Conservation (phyloP, 2,113 vertebrate genomes). For the Centropus bengalensis region DNA sequence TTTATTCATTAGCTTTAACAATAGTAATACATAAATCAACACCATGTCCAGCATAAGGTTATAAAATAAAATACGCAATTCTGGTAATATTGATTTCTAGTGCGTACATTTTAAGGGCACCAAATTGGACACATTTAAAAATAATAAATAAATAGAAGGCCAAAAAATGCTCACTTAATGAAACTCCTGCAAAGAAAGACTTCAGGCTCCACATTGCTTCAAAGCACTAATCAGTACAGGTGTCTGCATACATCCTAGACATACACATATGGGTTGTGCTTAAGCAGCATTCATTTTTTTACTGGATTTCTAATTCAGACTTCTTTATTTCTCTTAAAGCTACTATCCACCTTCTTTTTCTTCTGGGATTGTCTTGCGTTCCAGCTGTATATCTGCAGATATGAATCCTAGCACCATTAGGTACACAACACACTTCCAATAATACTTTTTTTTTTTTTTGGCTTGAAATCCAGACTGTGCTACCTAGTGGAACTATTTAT, state of each 20-base stretch:
- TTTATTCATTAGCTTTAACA: constrained; percentile 63
- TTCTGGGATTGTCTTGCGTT: constrained; percentile 23
- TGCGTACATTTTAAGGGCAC: constrained; percentile 40
- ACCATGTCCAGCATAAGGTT: constrained; percentile 65
- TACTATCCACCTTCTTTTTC: not conserved
- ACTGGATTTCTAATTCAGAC: not conserved
- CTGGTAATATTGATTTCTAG: constrained; percentile 10
- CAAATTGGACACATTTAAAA: constrained; percentile 9
- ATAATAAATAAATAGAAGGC: constrained; percentile 65
- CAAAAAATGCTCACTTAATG: constrained; percentile 28
- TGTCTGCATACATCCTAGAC: not conserved
- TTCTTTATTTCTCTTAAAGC: not conserved
- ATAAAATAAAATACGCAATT: constrained; percentile 54
- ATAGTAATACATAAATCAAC: constrained; percentile 59
- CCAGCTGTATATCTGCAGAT: not conserved
- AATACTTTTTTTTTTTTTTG: not conserved
- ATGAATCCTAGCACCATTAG: not conserved
- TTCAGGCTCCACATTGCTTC: constrained; percentile 27
- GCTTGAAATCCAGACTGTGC: not conserved
- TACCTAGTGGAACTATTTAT: not conserved
- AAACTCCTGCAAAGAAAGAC: constrained; percentile 30
- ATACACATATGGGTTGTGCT: not conserved
- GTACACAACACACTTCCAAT: not conserved
- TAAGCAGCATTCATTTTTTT: constrained; percentile 18
- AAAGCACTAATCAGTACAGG: constrained; percentile 39